Evolutionary conservation across 2,113 vertebrate species (phyloP).

Genomic region (Callithrix jacchus): DNA sequence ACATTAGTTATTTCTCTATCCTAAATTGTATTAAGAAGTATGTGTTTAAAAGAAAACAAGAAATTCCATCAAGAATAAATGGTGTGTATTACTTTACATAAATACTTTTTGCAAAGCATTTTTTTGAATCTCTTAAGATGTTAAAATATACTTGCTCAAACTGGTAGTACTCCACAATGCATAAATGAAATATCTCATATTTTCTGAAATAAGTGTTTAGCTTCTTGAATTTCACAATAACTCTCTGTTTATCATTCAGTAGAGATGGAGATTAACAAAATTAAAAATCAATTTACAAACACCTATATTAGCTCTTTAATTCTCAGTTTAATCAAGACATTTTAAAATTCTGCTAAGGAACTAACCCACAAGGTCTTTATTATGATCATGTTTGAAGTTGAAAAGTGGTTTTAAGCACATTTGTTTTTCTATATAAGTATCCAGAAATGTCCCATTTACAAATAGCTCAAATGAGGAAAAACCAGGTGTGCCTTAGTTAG

Average conservation of each 20-base stretch:
- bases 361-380: background rate
- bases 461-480: constrained; percentile 28
- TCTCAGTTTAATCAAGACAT: background rate
- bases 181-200: background rate
- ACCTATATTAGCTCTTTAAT: background rate
- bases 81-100: background rate
- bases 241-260: background rate
- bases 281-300: constrained; percentile 36
- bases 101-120: background rate
- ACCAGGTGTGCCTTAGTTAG: background rate
- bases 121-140: background rate
- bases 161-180: background rate
- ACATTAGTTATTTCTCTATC: background rate
- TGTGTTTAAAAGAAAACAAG: background rate
- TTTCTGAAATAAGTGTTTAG: constrained; percentile 17
- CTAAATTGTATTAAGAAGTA: background rate
- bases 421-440: background rate
- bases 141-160: background rate
- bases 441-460: background rate
- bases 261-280: background rate
- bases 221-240: background rate
- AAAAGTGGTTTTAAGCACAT: constrained; percentile 7
- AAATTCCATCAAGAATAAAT: background rate
- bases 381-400: background rate
- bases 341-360: background rate